These are phyloP conservation scores for Machimus rusticus DNA, from an alignment of 2,888 invertebrate genomes.

Conservation along the genomic window DNA sequence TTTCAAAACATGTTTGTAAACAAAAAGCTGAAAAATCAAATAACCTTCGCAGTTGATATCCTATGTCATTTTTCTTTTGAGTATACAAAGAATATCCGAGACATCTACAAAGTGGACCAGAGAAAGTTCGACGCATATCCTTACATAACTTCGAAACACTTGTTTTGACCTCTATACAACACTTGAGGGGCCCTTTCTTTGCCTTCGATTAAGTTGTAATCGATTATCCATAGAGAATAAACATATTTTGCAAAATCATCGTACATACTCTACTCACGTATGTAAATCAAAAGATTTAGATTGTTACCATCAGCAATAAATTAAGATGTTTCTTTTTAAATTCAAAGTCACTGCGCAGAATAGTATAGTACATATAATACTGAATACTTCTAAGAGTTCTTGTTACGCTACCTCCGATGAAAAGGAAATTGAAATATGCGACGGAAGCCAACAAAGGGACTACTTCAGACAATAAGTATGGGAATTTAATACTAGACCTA, in stretches of 20 bases:
- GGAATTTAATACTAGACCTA: neutral
- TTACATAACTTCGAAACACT: neutral
- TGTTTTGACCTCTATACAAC: neutral
- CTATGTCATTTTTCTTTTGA: neutral
- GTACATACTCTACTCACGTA: neutral
- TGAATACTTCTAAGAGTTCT: neutral
- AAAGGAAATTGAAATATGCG: neutral
- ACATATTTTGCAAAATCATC: neutral
- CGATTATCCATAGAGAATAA: neutral
- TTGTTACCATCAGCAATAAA: neutral
- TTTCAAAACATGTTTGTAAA: neutral
- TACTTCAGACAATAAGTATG: neutral
- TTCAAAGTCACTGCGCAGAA: neutral
- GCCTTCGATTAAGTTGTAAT: neutral
- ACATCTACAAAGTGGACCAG: neutral
- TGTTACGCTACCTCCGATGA: neutral
- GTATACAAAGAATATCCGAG: neutral
- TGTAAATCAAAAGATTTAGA: neutral
- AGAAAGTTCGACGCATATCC: neutral
- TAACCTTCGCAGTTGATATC: neutral
- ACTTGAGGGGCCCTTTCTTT: neutral
- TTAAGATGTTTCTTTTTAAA: neutral
- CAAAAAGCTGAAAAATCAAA: neutral
- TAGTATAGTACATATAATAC: neutral
- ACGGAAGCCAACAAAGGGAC: neutral